These are phyloP conservation scores for Parthenolecanium corni DNA, from an alignment of 2,888 invertebrate genomes.

Conservation along the genomic window DNA sequence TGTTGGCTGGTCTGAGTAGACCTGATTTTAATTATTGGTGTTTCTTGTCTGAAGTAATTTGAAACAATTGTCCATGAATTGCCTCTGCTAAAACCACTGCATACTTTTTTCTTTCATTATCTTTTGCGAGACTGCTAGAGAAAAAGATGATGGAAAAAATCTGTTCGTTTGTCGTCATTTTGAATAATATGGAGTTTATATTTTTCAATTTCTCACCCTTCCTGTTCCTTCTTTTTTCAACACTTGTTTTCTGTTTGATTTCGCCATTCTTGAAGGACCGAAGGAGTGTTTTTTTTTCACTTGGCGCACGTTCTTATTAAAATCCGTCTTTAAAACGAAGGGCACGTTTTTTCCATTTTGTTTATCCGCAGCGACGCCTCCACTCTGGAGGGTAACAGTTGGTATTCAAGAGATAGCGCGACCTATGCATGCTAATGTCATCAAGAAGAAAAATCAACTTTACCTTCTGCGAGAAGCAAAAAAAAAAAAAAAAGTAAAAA, in stretches of 20 bases:
- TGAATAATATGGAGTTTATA: conserved; percentile 19
- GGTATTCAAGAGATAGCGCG: conserved; percentile 26
- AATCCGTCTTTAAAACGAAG: conserved; percentile 25
- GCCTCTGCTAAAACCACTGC: too few relatives aligned
- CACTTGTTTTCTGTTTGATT: too few relatives aligned
- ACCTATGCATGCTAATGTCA: conserved; percentile 26
- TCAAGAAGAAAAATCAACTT: conserved; percentile 21
- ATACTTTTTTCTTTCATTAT: too few relatives aligned
- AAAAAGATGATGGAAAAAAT: too few relatives aligned
- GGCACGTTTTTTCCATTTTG: conserved; percentile 28
- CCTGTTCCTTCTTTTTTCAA: neutral
- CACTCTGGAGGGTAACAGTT: conserved; percentile 12
- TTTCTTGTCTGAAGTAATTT: too few relatives aligned
- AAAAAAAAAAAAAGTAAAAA: too few relatives aligned
- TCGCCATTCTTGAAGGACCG: neutral
- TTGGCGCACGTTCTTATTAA: conserved; percentile 17
- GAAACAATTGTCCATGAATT: too few relatives aligned
- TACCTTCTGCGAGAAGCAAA: too few relatives aligned
- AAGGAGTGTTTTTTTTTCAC: conserved; percentile 7
- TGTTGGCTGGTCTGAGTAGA: too few relatives aligned
- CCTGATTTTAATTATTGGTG: too few relatives aligned
- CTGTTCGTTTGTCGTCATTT: neutral
- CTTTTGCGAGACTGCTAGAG: too few relatives aligned
- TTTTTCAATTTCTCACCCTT: conserved; percentile 25
- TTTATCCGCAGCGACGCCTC: conserved; percentile 9